A percentile compares a stretch with the other conserved stretches of the same genome.
phyloP scores from a whole-genome alignment of 2,797 vertebrate species.

The Sebastes vulpes region DNA sequence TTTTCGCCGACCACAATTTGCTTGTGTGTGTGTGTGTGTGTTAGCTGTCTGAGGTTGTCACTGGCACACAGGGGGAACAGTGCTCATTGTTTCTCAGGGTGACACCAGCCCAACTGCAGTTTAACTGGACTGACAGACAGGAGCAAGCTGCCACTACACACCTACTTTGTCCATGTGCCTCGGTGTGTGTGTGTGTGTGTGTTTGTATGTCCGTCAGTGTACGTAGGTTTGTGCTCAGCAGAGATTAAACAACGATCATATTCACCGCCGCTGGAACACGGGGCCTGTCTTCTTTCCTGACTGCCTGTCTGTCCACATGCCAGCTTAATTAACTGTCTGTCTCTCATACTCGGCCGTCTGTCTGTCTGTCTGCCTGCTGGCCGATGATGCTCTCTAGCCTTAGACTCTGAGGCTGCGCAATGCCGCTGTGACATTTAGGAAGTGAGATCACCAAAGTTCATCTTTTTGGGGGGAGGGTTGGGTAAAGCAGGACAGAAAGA shows the following conservation, averaged over 20 bases:
- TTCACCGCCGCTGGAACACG: slow-evolving; percentile 1
- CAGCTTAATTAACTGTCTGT: slow-evolving; percentile 27
- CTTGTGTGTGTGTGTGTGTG: background rate
- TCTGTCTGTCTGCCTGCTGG: slow-evolving; percentile 13
- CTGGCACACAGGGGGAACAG: slow-evolving; percentile 24
- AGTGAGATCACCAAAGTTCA: slow-evolving; percentile 53
- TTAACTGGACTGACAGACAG: slow-evolving; percentile 63
- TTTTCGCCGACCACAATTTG: background rate
- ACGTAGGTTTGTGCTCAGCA: background rate
- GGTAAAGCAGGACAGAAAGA: background rate
- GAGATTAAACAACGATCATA: slow-evolving; percentile 25
- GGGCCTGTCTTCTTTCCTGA: background rate
- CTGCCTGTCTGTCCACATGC: slow-evolving; percentile 23
- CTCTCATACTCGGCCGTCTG: background rate
- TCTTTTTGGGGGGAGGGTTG: background rate
- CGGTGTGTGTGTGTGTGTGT: background rate
- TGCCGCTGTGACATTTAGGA: slow-evolving; percentile 52
- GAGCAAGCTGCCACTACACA: slow-evolving; percentile 27
- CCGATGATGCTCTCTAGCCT: slow-evolving; percentile 27
- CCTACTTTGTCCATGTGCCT: background rate
- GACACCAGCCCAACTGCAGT: slow-evolving; percentile 54
- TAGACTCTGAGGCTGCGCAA: slow-evolving; percentile 43
- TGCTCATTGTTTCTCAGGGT: slow-evolving; percentile 54
- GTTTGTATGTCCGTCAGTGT: background rate
- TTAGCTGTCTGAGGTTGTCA: slow-evolving; percentile 37